phyloP scores from a whole-genome alignment of 2,888 invertebrate genomes.

The Nasonovia ribisnigri region DNA sequence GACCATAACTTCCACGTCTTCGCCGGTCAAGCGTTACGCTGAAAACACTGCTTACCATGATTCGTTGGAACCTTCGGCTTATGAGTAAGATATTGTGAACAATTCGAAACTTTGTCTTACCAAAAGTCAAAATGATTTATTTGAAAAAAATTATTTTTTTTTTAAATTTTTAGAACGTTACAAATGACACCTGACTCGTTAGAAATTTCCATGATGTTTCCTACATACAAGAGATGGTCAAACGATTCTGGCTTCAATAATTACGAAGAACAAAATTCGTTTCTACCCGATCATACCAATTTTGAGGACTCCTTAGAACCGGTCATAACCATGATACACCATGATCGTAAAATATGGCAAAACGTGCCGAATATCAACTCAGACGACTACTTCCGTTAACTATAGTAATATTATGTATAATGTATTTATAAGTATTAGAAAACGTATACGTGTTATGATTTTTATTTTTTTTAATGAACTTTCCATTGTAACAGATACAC shows the following conservation, averaged over 20 bases:
- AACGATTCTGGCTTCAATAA: conserved; percentile 52
- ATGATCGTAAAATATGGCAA: conserved; percentile 62
- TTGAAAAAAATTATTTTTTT: neutral
- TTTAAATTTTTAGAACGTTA: conserved; percentile 14
- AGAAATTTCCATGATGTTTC: conserved; percentile 32
- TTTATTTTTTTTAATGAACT: conserved; percentile 22
- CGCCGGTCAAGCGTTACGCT: neutral
- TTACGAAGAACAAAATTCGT: conserved; percentile 35
- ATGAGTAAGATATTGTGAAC: conserved; percentile 33
- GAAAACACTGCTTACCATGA: neutral
- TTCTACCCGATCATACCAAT: conserved; percentile 29
- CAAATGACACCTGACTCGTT: conserved; percentile 56
- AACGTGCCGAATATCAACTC: conserved; percentile 61
- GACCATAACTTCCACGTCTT: neutral
- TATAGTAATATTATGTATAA: neutral
- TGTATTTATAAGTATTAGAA: conserved; percentile 18
- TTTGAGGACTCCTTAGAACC: conserved; percentile 60
- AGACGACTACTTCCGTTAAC: conserved; percentile 56
- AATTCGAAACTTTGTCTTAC: neutral
- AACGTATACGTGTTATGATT: neutral
- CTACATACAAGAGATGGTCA: conserved; percentile 59
- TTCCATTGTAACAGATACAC: neutral
- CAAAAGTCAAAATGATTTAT: neutral
- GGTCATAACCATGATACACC: conserved; percentile 52
- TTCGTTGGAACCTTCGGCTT: conserved; percentile 46